Conservation (phyloP, 1,140 invertebrate species). For the Chironomus tepperi region DNA sequence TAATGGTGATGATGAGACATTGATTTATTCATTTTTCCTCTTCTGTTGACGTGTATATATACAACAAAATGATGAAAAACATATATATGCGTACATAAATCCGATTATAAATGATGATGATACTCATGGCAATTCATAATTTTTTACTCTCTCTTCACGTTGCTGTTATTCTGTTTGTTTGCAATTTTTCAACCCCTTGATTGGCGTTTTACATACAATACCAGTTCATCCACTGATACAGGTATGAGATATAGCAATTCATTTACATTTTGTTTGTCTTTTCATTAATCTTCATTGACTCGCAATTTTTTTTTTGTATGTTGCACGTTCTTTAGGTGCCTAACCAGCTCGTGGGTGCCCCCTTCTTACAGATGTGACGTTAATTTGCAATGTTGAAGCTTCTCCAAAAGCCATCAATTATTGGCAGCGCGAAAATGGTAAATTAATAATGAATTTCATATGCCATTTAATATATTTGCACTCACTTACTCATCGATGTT, state of each 20-base stretch:
- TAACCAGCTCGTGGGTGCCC: constrained; percentile 75
- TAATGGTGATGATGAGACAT: not conserved
- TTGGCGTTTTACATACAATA: constrained; percentile 27
- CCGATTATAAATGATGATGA: constrained; percentile 22
- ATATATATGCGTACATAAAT: not conserved
- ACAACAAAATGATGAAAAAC: not conserved
- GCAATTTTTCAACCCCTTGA: not conserved
- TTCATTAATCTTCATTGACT: not conserved
- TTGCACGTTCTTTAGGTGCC: constrained; percentile 50
- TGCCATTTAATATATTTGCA: no score
- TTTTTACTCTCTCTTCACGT: constrained; percentile 25
- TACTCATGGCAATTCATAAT: not conserved
- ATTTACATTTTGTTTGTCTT: not conserved
- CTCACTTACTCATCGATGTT: not conserved
- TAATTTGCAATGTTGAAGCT: constrained; percentile 78
- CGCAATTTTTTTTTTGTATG: not conserved
- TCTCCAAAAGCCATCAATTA: constrained; percentile 81
- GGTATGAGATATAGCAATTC: not conserved
- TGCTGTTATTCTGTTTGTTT: constrained; percentile 24
- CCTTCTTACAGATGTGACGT: constrained; percentile 65
- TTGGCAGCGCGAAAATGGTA: constrained; percentile 76
- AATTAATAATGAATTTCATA: constrained; percentile 31
- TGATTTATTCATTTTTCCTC: constrained; percentile 1
- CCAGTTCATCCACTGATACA: constrained; percentile 68
- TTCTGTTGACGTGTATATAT: not conserved